phyloP scores from a whole-genome alignment of 2,888 invertebrate species.

The Latheticus oryzae region DNA sequence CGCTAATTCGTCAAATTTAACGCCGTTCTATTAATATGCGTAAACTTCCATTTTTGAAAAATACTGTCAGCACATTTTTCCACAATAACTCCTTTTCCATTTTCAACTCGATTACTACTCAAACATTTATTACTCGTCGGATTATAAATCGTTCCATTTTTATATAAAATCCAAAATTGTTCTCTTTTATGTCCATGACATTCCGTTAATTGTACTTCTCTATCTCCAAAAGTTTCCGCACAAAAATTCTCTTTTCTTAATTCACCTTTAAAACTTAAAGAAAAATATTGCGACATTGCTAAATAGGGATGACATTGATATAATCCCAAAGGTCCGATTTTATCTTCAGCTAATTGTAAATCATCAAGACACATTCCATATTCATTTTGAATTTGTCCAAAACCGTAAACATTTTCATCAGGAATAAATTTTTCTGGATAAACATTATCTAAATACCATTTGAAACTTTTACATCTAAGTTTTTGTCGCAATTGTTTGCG shows the following conservation, averaged over 20 bases:
- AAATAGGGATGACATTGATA: constrained; percentile 79
- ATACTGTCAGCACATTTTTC: constrained; percentile 56
- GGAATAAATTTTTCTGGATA: constrained; percentile 93
- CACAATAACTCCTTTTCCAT: constrained; percentile 59
- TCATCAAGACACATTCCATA: constrained; percentile 82
- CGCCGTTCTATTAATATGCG: constrained; percentile 58
- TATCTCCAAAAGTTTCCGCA: constrained; percentile 71
- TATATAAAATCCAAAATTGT: constrained; percentile 61
- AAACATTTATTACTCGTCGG: constrained; percentile 61
- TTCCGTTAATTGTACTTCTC: constrained; percentile 66
- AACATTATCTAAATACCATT: constrained; percentile 91
- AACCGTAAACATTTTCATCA: constrained; percentile 81
- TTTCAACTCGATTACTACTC: constrained; percentile 60
- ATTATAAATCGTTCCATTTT: constrained; percentile 61
- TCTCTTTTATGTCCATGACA: constrained; percentile 66
- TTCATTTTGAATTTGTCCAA: constrained; percentile 74
- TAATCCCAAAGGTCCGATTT: constrained; percentile 76
- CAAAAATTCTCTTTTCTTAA: constrained; percentile 83
- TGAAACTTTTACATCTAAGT: constrained; percentile 88
- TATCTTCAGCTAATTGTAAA: constrained; percentile 77
- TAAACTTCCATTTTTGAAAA: constrained; percentile 62
- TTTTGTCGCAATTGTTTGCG: constrained; percentile 82
- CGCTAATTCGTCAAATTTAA: constrained; percentile 20
- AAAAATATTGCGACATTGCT: constrained; percentile 80
- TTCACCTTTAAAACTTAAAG: constrained; percentile 77